Percentiles rank a stretch among this genome's conserved stretches.
phyloP scores from a whole-genome alignment of 2,797 vertebrate genomes.

The Serranus cabrilla region DNA sequence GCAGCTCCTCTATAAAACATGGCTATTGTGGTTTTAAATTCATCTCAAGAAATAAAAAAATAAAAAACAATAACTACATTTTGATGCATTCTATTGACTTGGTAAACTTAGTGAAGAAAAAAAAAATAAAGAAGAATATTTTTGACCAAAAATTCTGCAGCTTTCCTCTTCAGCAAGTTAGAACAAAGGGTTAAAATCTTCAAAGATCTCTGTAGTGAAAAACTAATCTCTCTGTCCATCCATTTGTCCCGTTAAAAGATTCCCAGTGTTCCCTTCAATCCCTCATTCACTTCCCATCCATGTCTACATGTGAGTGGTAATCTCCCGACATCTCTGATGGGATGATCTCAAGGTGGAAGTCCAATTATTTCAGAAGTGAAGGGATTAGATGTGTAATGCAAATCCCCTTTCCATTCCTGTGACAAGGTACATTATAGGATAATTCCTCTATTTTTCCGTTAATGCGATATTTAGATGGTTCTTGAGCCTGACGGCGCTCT shows the following conservation, averaged over 20 bases:
- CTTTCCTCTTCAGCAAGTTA: background rate
- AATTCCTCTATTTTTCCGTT: slow-evolving; percentile 51
- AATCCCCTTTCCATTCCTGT: slow-evolving; percentile 57
- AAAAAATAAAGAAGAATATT: background rate
- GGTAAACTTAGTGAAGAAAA: too few relatives aligned
- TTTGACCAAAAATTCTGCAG: background rate
- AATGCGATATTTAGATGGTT: slow-evolving; percentile 50
- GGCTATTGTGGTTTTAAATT: background rate
- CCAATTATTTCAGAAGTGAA: slow-evolving; percentile 68
- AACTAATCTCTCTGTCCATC: slow-evolving; percentile 40
- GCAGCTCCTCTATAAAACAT: too few relatives aligned
- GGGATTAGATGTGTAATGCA: slow-evolving; percentile 67
- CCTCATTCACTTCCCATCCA: slow-evolving; percentile 39
- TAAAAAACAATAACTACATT: background rate
- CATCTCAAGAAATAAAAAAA: background rate
- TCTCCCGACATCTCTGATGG: slow-evolving; percentile 60
- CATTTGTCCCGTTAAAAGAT: slow-evolving; percentile 27
- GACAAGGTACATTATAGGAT: slow-evolving; percentile 60
- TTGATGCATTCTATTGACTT: too few relatives aligned
- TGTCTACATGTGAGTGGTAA: slow-evolving; percentile 49
- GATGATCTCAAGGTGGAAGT: slow-evolving; percentile 66
- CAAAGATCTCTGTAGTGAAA: slow-evolving; percentile 5
- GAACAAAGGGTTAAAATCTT: slow-evolving; percentile 4
- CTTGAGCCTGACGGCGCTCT: slow-evolving; percentile 11
- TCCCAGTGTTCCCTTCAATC: slow-evolving; percentile 30